phyloP scores from a whole-genome alignment of 2,113 vertebrate genomes.

The Copsychus sechellarum region DNA sequence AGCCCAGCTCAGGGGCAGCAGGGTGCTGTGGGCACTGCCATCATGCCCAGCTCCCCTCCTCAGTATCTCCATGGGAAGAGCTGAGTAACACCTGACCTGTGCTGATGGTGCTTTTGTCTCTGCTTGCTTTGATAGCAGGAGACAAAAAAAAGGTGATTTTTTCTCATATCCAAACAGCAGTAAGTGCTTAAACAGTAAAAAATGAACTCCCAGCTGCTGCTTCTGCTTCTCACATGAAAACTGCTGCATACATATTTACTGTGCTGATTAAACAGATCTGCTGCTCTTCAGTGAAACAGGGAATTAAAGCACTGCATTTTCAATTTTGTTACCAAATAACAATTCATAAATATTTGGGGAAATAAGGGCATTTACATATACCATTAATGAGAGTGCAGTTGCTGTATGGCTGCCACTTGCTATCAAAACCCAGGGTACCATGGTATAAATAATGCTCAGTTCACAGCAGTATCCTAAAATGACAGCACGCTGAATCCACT shows the following conservation, averaged over 20 bases:
- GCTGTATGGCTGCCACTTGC: not conserved
- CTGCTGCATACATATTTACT: not conserved
- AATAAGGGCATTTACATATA: not conserved
- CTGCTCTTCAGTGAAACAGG: not conserved
- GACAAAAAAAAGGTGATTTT: fast-evolving
- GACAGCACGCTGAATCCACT: not conserved
- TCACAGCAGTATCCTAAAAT: not conserved
- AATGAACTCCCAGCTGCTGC: not conserved
- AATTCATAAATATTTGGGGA: conserved; percentile 8
- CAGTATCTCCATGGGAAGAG: fast-evolving
- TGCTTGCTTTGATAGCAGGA: not conserved
- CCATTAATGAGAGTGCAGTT: not conserved
- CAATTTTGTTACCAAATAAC: not conserved
- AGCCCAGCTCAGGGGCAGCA: not conserved
- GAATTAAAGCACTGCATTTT: not conserved
- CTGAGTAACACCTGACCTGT: not conserved
- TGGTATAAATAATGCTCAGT: not conserved
- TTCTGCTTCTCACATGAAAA: not conserved
- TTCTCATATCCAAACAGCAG: not conserved
- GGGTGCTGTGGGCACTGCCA: not conserved
- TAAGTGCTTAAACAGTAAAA: not conserved
- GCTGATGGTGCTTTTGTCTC: not conserved
- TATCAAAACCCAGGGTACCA: not conserved
- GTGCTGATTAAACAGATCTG: conserved; percentile 4
- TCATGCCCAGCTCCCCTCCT: fast-evolving